phyloP scores from a whole-genome alignment of 2,888 invertebrate species.

The Osedax fenrisi region DNA sequence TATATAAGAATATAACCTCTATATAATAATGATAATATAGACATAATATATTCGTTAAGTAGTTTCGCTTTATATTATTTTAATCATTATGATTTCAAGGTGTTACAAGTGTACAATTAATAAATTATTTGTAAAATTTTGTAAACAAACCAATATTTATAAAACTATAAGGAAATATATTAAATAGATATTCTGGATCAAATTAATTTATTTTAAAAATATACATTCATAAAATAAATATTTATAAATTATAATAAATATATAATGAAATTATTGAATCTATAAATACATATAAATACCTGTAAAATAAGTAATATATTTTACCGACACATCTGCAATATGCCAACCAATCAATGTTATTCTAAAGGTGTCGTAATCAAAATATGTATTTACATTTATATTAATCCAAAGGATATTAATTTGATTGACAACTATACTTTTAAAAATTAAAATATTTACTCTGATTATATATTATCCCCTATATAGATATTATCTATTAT shows the following conservation, averaged over 20 bases:
- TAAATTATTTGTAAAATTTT: not conserved
- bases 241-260: not conserved
- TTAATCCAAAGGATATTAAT: too few relatives aligned
- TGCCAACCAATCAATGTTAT: not conserved
- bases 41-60: too few relatives aligned
- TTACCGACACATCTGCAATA: not conserved
- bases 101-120: too few relatives aligned
- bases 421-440: too few relatives aligned
- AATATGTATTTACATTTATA: too few relatives aligned
- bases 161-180: not conserved
- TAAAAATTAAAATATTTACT: too few relatives aligned
- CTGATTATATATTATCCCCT: too few relatives aligned
- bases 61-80: too few relatives aligned
- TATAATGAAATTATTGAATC: not conserved
- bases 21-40: too few relatives aligned
- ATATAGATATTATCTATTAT: too few relatives aligned
- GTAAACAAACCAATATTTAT: not conserved
- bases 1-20: too few relatives aligned
- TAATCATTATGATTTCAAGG: too few relatives aligned
- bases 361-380: not conserved
- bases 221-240: not conserved
- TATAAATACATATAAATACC: not conserved
- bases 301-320: not conserved
- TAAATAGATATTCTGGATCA: not conserved
- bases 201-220: not conserved